These are phyloP conservation scores for Micromussa lordhowensis DNA, from an alignment of 92 coral and sea anemone species.

Conservation along the genomic window DNA sequence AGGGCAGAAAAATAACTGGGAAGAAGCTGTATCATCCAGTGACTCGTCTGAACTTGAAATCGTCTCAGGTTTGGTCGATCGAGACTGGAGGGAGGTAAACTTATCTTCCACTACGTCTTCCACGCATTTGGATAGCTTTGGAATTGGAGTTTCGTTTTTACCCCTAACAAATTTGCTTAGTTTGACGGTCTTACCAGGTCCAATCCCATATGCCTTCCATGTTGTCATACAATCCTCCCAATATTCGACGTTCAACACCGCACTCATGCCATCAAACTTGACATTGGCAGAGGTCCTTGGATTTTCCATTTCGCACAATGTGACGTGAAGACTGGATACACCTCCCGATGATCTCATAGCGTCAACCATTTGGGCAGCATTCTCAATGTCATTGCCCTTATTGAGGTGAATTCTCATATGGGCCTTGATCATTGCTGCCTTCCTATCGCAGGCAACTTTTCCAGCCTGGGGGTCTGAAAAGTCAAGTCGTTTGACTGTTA, in stretches of 20 bases:
- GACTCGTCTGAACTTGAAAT: too few species aligned
- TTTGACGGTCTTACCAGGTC: conserved; percentile 2
- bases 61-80: too few species aligned
- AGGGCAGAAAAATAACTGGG: too few species aligned
- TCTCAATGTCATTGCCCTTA: conserved; percentile 57
- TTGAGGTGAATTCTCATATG: conserved; percentile 45
- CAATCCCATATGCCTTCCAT: conserved; percentile 28
- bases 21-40: too few species aligned
- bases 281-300: conserved; percentile 3
- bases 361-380: conserved; percentile 41
- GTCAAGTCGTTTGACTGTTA: conserved; percentile 18
- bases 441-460: conserved; percentile 27
- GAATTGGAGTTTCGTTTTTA: background rate
- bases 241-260: conserved; percentile 36
- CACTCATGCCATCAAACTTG: conserved; percentile 44
- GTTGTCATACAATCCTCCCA: conserved; percentile 10
- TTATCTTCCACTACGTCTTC: too few species aligned
- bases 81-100: too few species aligned
- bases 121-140: background rate
- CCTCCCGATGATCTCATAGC: conserved; percentile 47
- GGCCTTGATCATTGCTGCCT: conserved; percentile 43
- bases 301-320: conserved; percentile 38
- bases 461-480: conserved; percentile 46
- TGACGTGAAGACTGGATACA: conserved; percentile 42
- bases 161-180: too few species aligned